These are phyloP conservation scores for Trematomus loennbergii DNA, from an alignment of 2,113 vertebrate genomes.

Conservation along the genomic window DNA sequence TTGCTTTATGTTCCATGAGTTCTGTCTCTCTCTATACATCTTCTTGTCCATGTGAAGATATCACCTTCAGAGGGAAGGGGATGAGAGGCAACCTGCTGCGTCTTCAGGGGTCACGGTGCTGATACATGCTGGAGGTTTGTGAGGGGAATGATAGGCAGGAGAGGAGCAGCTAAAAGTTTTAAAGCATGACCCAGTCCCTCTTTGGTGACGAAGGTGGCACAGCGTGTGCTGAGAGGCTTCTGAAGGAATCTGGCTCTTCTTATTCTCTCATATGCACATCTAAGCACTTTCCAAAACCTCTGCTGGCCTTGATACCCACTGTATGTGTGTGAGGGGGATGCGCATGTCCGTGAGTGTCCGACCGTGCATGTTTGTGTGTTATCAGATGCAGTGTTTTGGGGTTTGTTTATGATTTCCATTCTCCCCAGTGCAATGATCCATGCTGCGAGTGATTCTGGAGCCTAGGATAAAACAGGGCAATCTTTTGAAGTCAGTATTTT, in stretches of 20 bases:
- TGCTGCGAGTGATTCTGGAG: slow-evolving; percentile 59
- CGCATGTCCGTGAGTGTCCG: slow-evolving; percentile 5
- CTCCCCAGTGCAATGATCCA: slow-evolving; percentile 54
- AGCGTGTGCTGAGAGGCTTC: slow-evolving; percentile 59
- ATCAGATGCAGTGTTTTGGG: slow-evolving; percentile 45
- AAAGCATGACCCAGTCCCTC: slow-evolving; percentile 68
- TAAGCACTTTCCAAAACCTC: slow-evolving; percentile 66
- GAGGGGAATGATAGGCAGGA: slow-evolving; percentile 56
- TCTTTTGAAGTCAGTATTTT: slow-evolving; percentile 55
- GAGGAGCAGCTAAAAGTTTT: slow-evolving; percentile 64
- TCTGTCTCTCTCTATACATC: slow-evolving; percentile 29
- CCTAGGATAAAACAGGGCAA: slow-evolving; percentile 54
- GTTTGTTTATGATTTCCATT: slow-evolving; percentile 61
- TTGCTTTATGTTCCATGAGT: slow-evolving; percentile 44
- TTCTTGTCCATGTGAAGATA: slow-evolving; percentile 43
- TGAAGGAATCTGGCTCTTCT: slow-evolving; percentile 68
- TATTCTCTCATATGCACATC: slow-evolving; percentile 77
- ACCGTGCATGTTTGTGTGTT: slow-evolving; percentile 48
- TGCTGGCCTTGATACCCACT: slow-evolving; percentile 28
- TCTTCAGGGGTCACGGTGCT: slow-evolving; percentile 55
- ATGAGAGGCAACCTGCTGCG: slow-evolving; percentile 58
- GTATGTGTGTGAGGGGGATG: slow-evolving; percentile 15
- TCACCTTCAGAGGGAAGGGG: slow-evolving; percentile 39
- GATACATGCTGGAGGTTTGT: slow-evolving; percentile 54
- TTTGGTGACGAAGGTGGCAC: slow-evolving; percentile 67